A percentile compares a stretch with the other conserved stretches of the same genome.
Evolutionary conservation across 2,113 vertebrate species (phyloP).

Genomic region (Tor tambroides): DNA sequence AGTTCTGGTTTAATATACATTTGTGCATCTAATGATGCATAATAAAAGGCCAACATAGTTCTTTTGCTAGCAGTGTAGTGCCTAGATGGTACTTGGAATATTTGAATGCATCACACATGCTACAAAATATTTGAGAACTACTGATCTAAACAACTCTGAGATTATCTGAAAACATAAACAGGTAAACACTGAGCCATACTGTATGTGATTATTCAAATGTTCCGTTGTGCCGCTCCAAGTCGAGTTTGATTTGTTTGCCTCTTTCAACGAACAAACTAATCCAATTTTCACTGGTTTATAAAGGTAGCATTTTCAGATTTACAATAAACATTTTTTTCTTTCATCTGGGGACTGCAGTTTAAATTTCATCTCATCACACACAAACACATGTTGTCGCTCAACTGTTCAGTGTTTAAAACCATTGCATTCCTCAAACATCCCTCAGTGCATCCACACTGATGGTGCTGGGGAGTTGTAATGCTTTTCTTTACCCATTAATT

Average conservation of each 20-base stretch:
- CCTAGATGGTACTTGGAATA: neutral
- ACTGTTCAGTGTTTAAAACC: constrained; percentile 49
- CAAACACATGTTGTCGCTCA: constrained; percentile 51
- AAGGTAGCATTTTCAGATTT: constrained; percentile 50
- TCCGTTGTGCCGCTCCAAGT: constrained; percentile 26
- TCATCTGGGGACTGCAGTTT: constrained; percentile 48
- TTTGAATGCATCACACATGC: neutral
- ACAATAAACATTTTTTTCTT: constrained; percentile 46
- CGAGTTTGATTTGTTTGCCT: constrained; percentile 41
- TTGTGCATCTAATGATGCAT: neutral
- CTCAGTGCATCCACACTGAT: constrained; percentile 10
- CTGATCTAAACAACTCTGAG: constrained; percentile 17
- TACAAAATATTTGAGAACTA: neutral
- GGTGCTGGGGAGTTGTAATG: constrained; percentile 17
- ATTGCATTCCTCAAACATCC: constrained; percentile 55
- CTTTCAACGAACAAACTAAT: constrained; percentile 51
- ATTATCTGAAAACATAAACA: constrained; percentile 12
- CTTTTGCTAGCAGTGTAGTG: neutral
- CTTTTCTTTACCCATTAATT: neutral
- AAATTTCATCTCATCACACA: constrained; percentile 55
- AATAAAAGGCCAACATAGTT: neutral
- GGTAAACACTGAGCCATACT: constrained; percentile 18
- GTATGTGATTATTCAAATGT: constrained; percentile 47
- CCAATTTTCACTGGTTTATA: constrained; percentile 58
- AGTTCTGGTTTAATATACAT: neutral